Evolutionary conservation across 2,888 invertebrate species (phyloP).

Genomic region (Lithophane ornitopus): DNA sequence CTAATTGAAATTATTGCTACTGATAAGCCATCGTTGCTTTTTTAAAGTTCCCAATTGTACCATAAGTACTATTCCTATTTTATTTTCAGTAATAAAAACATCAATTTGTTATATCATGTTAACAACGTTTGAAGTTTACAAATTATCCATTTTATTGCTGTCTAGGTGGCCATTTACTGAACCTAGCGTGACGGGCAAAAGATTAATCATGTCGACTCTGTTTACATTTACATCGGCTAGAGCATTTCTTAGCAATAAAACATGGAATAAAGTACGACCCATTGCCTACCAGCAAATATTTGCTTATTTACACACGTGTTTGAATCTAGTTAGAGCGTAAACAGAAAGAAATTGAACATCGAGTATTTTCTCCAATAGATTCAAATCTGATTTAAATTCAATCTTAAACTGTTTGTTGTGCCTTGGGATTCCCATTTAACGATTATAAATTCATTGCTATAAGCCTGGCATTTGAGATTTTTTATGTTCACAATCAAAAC

Average conservation of each 20-base stretch:
- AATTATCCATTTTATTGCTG: constrained; percentile 46
- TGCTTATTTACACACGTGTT: constrained; percentile 45
- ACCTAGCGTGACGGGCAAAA: constrained; percentile 42
- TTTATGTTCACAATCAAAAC: constrained; percentile 55
- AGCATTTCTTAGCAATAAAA: constrained; percentile 29
- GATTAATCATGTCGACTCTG: constrained; percentile 39
- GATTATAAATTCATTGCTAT: constrained; percentile 61
- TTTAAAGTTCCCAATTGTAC: neutral
- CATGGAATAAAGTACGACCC: constrained; percentile 16
- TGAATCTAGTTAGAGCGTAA: constrained; percentile 29
- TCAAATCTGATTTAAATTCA: constrained; percentile 55
- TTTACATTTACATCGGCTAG: constrained; percentile 25
- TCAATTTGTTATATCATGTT: constrained; percentile 27
- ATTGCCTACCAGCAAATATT: constrained; percentile 29
- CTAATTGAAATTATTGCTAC: constrained; percentile 4
- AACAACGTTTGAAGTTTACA: constrained; percentile 38
- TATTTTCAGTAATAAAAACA: constrained; percentile 24
- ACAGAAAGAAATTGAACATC: constrained; percentile 54
- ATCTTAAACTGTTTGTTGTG: constrained; percentile 54
- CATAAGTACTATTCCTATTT: constrained; percentile 23
- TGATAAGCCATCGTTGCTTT: neutral
- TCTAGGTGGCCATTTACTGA: constrained; percentile 44
- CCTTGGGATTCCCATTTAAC: constrained; percentile 42
- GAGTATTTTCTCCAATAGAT: constrained; percentile 46
- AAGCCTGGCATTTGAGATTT: constrained; percentile 48